Percentiles rank a stretch among this genome's conserved stretches.
These are phyloP conservation scores for Rhombomys opimus DNA, from an alignment of 2,113 vertebrate species.

Conservation along the genomic window DNA sequence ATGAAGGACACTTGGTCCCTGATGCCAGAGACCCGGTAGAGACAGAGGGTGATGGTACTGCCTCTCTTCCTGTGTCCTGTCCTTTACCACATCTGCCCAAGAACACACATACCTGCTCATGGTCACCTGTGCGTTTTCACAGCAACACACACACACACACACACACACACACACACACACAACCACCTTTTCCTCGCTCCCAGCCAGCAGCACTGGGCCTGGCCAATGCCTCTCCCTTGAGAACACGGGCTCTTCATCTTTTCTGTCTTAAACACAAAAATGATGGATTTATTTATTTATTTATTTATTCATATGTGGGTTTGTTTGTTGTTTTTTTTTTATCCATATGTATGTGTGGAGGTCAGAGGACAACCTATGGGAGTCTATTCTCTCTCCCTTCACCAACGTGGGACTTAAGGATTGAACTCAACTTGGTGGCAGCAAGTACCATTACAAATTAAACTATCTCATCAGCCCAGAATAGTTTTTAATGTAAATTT, in stretches of 20 bases:
- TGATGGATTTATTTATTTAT: neutral
- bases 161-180: neutral
- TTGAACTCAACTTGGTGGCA: neutral
- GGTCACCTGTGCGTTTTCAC: rapidly evolving
- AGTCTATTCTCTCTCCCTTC: neutral
- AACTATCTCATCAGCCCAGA: neutral
- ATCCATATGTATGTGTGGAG: no score
- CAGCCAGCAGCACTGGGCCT: rapidly evolving
- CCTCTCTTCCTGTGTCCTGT: neutral
- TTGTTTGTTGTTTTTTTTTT: neutral
- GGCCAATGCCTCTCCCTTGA: rapidly evolving
- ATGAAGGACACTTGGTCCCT: neutral
- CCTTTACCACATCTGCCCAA: neutral
- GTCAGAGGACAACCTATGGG: neutral
- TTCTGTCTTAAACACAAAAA: neutral
- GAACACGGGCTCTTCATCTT: neutral
- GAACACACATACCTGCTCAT: rapidly evolving
- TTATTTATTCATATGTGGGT: neutral
- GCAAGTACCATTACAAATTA: neutral
- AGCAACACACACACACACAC: no score
- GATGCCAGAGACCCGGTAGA: neutral
- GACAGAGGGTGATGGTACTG: neutral
- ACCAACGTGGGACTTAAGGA: neutral
- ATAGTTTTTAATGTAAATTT: neutral
- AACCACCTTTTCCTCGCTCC: neutral